Evolutionary conservation across 1,140 invertebrate genomes (phyloP).

Genomic region (Drosophila sechellia): DNA sequence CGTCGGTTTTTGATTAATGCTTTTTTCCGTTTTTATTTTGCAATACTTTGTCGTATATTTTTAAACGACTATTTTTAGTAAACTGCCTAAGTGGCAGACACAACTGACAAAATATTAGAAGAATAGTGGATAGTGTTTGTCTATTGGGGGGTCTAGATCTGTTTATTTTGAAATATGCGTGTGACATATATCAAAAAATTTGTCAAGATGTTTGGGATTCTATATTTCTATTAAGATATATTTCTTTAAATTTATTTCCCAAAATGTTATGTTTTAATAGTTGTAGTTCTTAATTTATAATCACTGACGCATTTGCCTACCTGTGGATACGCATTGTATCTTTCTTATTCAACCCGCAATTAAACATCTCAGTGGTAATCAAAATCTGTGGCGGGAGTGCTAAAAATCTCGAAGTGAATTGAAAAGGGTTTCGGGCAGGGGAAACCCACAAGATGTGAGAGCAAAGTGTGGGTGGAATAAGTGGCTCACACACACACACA

Average conservation of each 20-base stretch:
- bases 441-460: not conserved
- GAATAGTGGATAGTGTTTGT: not conserved
- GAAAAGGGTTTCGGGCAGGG: constrained; percentile 12
- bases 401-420: constrained; percentile 34
- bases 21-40: constrained; percentile 55
- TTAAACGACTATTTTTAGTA: constrained; percentile 27
- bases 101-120: constrained; percentile 46
- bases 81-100: constrained; percentile 16
- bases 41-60: constrained; percentile 39
- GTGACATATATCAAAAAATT: constrained; percentile 4
- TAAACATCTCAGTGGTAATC: constrained; percentile 15
- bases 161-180: constrained; percentile 2
- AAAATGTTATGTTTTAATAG: too few species aligned
- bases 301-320: not conserved
- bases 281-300: too few species aligned
- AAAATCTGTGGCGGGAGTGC: not conserved
- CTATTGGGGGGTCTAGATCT: constrained; percentile 12
- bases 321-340: constrained; percentile 16
- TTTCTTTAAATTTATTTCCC: too few species aligned
- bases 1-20: constrained; percentile 71
- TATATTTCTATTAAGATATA: not conserved
- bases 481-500: constrained; percentile 5
- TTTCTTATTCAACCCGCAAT: constrained; percentile 20
- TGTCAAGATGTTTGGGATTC: not conserved
- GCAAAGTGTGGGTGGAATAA: constrained; percentile 18